A percentile compares a stretch with the other conserved stretches of the same genome.
Conservation (phyloP, 2,888 invertebrate genomes). For the Oeneis ivallda region DNA sequence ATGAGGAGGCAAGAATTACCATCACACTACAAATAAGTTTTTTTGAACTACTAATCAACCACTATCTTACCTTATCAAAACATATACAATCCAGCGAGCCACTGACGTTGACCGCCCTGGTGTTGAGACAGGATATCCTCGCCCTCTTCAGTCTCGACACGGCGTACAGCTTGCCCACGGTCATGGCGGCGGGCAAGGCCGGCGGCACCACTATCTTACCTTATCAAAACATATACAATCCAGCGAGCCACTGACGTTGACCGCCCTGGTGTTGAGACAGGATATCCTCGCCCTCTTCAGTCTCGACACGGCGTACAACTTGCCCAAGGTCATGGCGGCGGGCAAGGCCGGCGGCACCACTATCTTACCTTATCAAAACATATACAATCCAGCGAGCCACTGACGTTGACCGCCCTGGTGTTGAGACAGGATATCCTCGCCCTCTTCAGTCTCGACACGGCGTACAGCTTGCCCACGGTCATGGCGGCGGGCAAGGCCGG, state of each 20-base stretch:
- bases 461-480: conserved; percentile 96
- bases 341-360: conserved; percentile 97
- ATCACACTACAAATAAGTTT: too few species aligned
- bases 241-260: conserved; percentile 95
- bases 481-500: conserved; percentile 98
- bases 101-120: conserved; percentile 95
- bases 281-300: conserved; percentile 89
- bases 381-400: conserved; percentile 93
- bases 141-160: conserved; percentile 90
- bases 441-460: conserved; percentile 90
- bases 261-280: conserved; percentile 95
- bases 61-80: conserved; percentile 89
- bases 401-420: conserved; percentile 95
- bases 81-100: conserved; percentile 94
- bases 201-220: conserved; percentile 95
- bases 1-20: too few species aligned
- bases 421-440: conserved; percentile 94
- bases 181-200: conserved; percentile 98
- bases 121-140: conserved; percentile 94
- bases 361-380: conserved; percentile 95
- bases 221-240: conserved; percentile 96
- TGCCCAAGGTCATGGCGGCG: conserved; percentile 98
- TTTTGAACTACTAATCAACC: too few species aligned
- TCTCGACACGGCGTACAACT: conserved; percentile 93
- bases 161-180: conserved; percentile 95